Base-by-base conservation (phyloP, 2,888 invertebrate genomes). In the Nephrocerus scutellatus region DNA sequence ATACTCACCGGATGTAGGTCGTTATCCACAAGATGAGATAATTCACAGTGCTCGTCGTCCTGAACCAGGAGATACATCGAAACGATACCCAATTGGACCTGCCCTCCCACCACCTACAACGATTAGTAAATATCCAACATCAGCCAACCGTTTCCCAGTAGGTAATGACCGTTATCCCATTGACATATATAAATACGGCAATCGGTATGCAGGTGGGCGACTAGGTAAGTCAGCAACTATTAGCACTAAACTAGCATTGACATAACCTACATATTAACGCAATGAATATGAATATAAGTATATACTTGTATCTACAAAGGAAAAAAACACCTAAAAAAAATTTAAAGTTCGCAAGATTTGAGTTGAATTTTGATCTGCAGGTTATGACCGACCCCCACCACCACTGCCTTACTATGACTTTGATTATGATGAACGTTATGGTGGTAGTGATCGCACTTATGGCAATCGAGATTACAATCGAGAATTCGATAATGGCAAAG, bases 121-220 rank as follows among this genome's bases (percentile, higher is more conserved):
- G 22, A 56, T 66, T 24, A 73, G 71, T 48, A 71, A 74, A 55
- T 74, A 73, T 48, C 74, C 74, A 4, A 56, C 67, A 5, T 68
- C 67, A 6, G 59, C 65, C 2, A 76, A 73, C 53, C 70, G 74
- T 20, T 76, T 74, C 51, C 76, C 78, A 38, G 72, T 68, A 48
- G 70, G 69, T 41, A 64, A 56, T 13, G 70, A 72, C 44, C 67
- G 71, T 30, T 72, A 66, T 56, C 73, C 74, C 19, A 50, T 64
- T 20, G 64, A 65, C 36, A 66, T 68, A 42, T 67, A 62, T 46
- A 69, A 69, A 44, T 69, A 68, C 48, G 76, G 75, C 21, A 76
- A 76, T 54, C 70, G 74, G 3, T 73, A 72, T 36, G 68, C 68
- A 20, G 71, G 70, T 41, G 56, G 71, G 32, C 55, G 63, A 14